Percentiles rank a stretch among this genome's conserved stretches.
Evolutionary conservation across 2,797 vertebrate genomes (phyloP).

Genomic region (Pelodytes ibericus): DNA sequence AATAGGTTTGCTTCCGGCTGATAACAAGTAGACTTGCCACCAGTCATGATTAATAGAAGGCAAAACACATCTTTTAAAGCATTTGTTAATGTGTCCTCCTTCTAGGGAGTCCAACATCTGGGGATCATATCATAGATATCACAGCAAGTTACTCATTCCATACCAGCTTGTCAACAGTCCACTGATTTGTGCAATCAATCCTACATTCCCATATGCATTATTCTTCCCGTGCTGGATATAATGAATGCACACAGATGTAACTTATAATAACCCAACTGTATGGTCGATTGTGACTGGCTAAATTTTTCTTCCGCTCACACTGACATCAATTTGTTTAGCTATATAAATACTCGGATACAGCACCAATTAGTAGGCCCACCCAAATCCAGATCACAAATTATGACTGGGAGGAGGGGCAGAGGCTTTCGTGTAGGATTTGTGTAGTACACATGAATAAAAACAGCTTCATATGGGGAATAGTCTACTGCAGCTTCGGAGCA

Average conservation of each 20-base stretch:
- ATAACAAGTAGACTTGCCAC: slow-evolving; percentile 51
- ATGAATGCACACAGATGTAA: slow-evolving; percentile 36
- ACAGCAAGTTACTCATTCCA: slow-evolving; percentile 53
- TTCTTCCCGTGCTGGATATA: slow-evolving; percentile 24
- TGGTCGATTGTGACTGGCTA: background rate
- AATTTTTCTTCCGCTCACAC: too few relatives aligned
- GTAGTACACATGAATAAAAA: too few relatives aligned
- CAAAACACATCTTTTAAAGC: slow-evolving; percentile 48
- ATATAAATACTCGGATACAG: background rate
- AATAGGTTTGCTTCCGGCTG: slow-evolving; percentile 51
- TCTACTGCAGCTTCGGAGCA: too few relatives aligned
- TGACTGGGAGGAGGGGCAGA: too few relatives aligned
- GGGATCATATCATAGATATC: slow-evolving; percentile 51
- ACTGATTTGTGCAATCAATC: slow-evolving; percentile 48
- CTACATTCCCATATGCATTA: slow-evolving; percentile 42
- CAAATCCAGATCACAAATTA: too few relatives aligned
- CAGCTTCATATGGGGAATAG: too few relatives aligned
- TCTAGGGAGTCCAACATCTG: slow-evolving; percentile 53
- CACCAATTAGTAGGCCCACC: background rate
- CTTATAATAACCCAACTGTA: slow-evolving; percentile 22
- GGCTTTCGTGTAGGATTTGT: too few relatives aligned
- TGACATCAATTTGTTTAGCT: slow-evolving; percentile 2
- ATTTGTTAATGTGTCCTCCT: slow-evolving; percentile 53
- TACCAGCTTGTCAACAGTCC: slow-evolving; percentile 44
- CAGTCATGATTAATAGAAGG: slow-evolving; percentile 53